These are phyloP conservation scores for Boloria euphrosyne DNA, from an alignment of 2,888 invertebrate genomes.

Conservation along the genomic window DNA sequence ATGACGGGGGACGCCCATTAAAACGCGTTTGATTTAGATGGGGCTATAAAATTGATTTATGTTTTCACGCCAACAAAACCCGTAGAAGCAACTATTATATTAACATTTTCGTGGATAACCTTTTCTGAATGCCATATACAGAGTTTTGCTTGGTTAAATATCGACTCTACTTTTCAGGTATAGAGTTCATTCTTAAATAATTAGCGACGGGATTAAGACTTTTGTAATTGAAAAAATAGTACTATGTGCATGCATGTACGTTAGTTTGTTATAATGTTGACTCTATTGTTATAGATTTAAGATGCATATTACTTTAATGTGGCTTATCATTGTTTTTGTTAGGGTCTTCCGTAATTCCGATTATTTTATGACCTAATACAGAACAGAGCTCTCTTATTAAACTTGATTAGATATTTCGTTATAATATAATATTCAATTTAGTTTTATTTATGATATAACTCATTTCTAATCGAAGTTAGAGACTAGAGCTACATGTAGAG, in stretches of 20 bases:
- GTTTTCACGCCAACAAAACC: slow-evolving; percentile 82
- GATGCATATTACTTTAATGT: slow-evolving; percentile 47
- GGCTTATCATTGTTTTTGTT: slow-evolving; percentile 72
- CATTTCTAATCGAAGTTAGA: too few species aligned
- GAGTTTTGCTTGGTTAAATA: slow-evolving; percentile 38
- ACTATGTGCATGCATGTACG: slow-evolving; percentile 72
- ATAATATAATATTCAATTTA: slow-evolving; percentile 22
- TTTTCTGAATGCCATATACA: slow-evolving; percentile 68
- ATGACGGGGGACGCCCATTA: slow-evolving; percentile 83
- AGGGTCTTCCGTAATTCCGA: slow-evolving; percentile 72
- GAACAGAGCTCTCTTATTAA: slow-evolving; percentile 60
- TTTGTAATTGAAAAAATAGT: slow-evolving; percentile 75
- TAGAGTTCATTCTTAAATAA: slow-evolving; percentile 44
- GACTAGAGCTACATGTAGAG: neutral
- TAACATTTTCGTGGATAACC: slow-evolving; percentile 83
- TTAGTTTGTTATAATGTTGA: slow-evolving; percentile 50
- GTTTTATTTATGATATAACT: neutral
- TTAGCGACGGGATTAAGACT: slow-evolving; percentile 58
- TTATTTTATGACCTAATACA: slow-evolving; percentile 72
- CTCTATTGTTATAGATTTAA: slow-evolving; percentile 49
- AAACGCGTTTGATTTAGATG: slow-evolving; percentile 84
- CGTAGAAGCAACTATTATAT: slow-evolving; percentile 82
- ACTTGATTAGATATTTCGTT: slow-evolving; percentile 39
- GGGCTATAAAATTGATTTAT: slow-evolving; percentile 84
- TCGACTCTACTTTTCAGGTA: slow-evolving; percentile 36